These are phyloP conservation scores for Platycheirus rosarum DNA, from an alignment of 2,888 invertebrate genomes.

Conservation along the genomic window DNA sequence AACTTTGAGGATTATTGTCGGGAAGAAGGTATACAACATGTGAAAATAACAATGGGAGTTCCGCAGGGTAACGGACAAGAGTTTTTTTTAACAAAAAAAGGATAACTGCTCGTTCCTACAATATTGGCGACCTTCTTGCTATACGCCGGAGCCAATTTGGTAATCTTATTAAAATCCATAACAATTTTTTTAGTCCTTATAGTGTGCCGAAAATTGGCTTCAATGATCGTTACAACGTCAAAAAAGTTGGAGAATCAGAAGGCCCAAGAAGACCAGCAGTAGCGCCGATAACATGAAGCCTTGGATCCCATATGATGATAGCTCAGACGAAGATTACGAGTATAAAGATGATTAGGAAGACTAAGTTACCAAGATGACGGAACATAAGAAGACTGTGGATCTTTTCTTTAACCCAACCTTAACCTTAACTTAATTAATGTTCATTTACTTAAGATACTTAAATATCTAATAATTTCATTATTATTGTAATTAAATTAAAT, in stretches of 20 bases:
- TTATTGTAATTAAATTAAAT: too few relatives aligned
- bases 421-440: too few relatives aligned
- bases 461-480: too few relatives aligned
- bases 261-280: not conserved
- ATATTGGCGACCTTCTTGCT: not conserved
- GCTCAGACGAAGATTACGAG: too few relatives aligned
- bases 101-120: not conserved
- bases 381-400: too few relatives aligned
- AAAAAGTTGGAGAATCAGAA: slow-evolving; percentile 12
- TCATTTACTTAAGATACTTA: too few relatives aligned
- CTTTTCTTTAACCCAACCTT: too few relatives aligned
- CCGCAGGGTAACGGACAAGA: slow-evolving; percentile 34
- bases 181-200: not conserved
- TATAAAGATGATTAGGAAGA: too few relatives aligned
- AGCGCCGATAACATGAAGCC: slow-evolving; percentile 24
- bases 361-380: too few relatives aligned
- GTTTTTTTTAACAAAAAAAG: slow-evolving; percentile 6
- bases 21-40: not conserved
- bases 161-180: not conserved
- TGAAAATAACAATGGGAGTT: slow-evolving; percentile 1
- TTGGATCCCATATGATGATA: not conserved
- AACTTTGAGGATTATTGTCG: not conserved
- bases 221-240: not conserved
- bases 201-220: not conserved
- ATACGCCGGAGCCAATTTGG: too few relatives aligned